phyloP scores from a whole-genome alignment of 1,140 invertebrate species.

The Riptortus pedestris region DNA sequence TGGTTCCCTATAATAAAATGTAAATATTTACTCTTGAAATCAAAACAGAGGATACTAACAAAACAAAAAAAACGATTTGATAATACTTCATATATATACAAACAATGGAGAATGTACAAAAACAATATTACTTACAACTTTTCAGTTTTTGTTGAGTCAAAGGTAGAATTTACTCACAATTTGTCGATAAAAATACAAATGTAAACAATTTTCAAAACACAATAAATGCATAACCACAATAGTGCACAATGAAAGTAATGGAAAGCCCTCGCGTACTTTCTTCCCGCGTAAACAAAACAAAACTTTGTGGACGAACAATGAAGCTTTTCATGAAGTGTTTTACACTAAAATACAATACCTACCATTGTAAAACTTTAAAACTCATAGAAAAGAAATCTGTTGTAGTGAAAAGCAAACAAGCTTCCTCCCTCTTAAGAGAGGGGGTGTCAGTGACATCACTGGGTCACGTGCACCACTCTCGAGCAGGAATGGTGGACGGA shows the following conservation, averaged over 20 bases:
- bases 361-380: neutral
- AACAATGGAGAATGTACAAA: no score
- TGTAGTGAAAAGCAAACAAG: neutral
- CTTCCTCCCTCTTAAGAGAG: neutral
- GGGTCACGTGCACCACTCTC: conserved; percentile 5
- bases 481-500: neutral
- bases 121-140: no score
- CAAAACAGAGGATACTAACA: neutral
- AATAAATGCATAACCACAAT: neutral
- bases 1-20: no score
- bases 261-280: neutral
- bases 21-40: no score
- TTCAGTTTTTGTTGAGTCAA: no score
- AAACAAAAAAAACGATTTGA: neutral
- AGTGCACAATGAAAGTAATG: neutral
- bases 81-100: no score
- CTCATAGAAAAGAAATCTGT: neutral
- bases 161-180: no score
- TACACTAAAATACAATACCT: neutral
- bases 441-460: neutral
- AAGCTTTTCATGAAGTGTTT: neutral
- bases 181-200: no score
- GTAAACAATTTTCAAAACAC: neutral
- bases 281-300: neutral
- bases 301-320: neutral